Evolutionary conservation across 2,888 invertebrate species (phyloP), one percentile per base, ranked within the genome.

Genomic region (Dendrolimus pini): DNA sequence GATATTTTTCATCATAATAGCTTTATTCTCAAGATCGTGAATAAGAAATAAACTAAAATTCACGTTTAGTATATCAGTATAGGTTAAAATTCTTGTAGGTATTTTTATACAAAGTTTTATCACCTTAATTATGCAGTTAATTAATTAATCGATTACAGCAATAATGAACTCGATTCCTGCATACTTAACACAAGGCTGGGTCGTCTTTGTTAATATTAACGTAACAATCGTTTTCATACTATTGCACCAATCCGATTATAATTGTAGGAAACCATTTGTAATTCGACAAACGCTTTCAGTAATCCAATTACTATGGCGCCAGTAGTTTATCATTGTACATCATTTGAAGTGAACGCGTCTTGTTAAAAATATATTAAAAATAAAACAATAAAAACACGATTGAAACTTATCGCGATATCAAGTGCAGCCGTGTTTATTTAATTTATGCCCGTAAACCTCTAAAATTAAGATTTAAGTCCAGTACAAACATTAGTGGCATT

Each of bases 251-350:
- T 74, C 70, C 69, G 57, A 57, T 59, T 60, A 65, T 75, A 73
- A 77, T 74, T 70, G 70, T 69, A 70, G 70, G 70, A 78, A 74
- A 69, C 63, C 58, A 60, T 62, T 47, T 65, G 67, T 69, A 69
- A 69, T 72, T 73, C 65, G 65, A 70, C 65, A 67, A 66, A 68
- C 61, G 62, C 58, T 64, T 74, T 75, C 74, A 71, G 75, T 73
- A 78, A 77, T 73, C 70, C 52, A 60, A 71, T 66, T 71, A 63
- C 65, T 67, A 60, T 61, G 57, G 58, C 61, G 61, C 61, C 65
- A 67, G 55, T 63, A 68, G 77, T 77, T 58, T 53, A 58, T 56
- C 65, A 61, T 47, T 47, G 47, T 47, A 12, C 12, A 12, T 47
- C 47, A 47, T 47, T 47, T 47, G 47, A 47, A 47, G 47, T 47